These are phyloP conservation scores for Polyploca ridens DNA, from an alignment of 2,888 invertebrate genomes.

Conservation along the genomic window DNA sequence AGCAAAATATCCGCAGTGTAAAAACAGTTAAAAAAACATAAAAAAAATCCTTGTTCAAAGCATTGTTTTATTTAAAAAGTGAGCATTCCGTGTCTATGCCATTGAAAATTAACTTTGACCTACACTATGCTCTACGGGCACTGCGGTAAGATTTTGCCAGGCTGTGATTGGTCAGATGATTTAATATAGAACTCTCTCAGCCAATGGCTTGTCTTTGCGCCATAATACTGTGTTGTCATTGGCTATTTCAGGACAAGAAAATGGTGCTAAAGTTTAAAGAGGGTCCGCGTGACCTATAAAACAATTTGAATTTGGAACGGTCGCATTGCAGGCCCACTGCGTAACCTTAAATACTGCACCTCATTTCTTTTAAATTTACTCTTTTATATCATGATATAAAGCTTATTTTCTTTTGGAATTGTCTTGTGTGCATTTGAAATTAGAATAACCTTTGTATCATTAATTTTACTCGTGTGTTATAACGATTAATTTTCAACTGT, in stretches of 20 bases:
- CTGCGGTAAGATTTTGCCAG: constrained; percentile 2
- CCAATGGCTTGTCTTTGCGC: background rate
- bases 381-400: background rate
- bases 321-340: constrained; percentile 15
- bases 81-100: background rate
- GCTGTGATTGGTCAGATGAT: constrained; percentile 9
- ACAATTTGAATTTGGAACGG: constrained; percentile 12
- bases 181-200: background rate
- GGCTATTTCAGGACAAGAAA: background rate
- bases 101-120: background rate
- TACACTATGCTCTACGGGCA: background rate
- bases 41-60: too few species aligned
- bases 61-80: background rate
- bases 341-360: constrained; percentile 6
- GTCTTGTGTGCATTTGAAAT: background rate
- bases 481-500: constrained; percentile 27
- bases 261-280: background rate
- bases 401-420: constrained; percentile 2
- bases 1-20: too few species aligned
- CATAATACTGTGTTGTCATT: background rate
- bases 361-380: background rate
- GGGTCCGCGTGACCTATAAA: constrained; percentile 2
- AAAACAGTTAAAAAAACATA: too few species aligned
- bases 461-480: constrained; percentile 5
- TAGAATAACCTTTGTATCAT: constrained; percentile 9